Conservation (phyloP, 1,140 invertebrate species). For the Phenacoccus solenopsis region DNA sequence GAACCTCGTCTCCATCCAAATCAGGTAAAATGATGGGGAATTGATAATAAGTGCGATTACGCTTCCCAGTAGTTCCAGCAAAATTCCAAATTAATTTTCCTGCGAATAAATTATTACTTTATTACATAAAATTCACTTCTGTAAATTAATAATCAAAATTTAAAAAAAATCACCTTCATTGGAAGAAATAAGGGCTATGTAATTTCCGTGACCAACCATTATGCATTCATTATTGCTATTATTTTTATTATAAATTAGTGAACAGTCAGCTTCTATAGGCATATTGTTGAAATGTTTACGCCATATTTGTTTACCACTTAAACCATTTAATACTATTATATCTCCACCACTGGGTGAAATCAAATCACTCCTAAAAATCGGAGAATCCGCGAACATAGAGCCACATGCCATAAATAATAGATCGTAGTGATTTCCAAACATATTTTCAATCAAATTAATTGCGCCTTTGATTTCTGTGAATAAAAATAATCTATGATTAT, state of each 20-base stretch:
- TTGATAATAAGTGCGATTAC: neutral
- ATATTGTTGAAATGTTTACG: slow-evolving; percentile 1
- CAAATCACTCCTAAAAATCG: neutral
- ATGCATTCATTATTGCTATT: neutral
- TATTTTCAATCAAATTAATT: neutral
- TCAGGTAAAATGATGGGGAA: neutral
- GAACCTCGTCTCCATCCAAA: neutral
- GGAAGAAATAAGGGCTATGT: neutral
- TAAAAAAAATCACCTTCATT: neutral
- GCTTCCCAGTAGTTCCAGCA: neutral
- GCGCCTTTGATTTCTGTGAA: neutral
- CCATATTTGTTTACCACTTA: slow-evolving; percentile 6
- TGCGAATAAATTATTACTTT: neutral
- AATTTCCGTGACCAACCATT: neutral
- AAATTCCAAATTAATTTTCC: neutral
- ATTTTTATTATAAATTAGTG: neutral
- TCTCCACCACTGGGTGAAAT: neutral
- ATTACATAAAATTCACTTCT: too few species aligned
- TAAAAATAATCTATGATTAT: neutral
- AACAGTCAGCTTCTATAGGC: neutral
- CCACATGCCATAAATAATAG: neutral
- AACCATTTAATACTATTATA: neutral
- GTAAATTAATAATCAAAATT: neutral
- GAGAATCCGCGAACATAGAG: neutral
- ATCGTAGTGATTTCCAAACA: neutral